Percentiles rank a stretch among this genome's conserved stretches.
Conservation (phyloP, 2,113 vertebrate species). For the Tricholaema leucomelas region DNA sequence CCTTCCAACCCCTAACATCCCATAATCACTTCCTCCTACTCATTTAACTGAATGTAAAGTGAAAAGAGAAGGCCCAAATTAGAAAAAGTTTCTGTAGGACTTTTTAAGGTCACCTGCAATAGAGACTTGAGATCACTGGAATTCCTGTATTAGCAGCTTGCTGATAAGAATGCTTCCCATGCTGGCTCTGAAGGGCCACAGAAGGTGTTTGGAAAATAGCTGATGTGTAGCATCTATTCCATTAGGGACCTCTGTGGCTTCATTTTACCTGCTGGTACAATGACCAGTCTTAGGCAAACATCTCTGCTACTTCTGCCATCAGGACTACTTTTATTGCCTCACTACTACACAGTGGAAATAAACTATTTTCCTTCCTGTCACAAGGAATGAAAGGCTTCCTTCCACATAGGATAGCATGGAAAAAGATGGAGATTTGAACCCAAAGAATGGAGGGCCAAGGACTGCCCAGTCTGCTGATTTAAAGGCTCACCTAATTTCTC, state of each 20-base stretch:
- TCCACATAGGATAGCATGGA: background rate
- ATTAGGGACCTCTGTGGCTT: background rate
- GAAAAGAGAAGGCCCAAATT: background rate
- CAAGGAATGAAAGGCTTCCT: background rate
- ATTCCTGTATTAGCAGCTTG: background rate
- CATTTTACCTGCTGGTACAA: background rate
- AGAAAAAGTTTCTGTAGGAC: background rate
- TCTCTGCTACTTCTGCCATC: background rate
- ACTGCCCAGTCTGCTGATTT: background rate
- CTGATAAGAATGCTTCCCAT: background rate
- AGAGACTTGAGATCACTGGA: background rate
- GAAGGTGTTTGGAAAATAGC: background rate
- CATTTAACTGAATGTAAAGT: background rate
- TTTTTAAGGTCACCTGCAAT: background rate
- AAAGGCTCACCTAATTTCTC: background rate
- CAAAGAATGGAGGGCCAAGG: background rate
- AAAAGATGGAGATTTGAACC: background rate
- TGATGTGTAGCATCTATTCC: background rate
- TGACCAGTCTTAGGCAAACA: background rate
- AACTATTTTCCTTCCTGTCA: background rate
- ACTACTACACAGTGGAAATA: background rate
- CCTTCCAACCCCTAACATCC: too few species aligned
- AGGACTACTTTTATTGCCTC: background rate
- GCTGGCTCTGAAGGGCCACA: background rate
- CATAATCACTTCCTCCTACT: background rate